Conservation (phyloP, 2,888 invertebrate species). For the Meandrusa payeni region DNA sequence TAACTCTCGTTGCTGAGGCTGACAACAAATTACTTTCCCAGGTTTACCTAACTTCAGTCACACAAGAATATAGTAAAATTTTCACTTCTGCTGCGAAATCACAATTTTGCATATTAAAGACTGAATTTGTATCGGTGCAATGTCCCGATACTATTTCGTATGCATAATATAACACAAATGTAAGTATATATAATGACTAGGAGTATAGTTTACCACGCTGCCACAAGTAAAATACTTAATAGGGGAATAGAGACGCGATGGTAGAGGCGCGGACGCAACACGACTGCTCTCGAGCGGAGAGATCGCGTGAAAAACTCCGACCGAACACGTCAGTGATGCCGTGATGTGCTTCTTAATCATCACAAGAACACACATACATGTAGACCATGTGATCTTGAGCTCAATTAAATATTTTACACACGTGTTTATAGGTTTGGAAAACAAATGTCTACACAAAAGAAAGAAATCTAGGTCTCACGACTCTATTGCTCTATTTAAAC, state of each 20-base stretch:
- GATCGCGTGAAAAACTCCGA: constrained; percentile 75
- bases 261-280: constrained; percentile 55
- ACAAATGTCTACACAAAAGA: too few relatives aligned
- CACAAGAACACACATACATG: constrained; percentile 17
- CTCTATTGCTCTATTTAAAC: too few relatives aligned
- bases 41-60: too few relatives aligned
- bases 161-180: too few relatives aligned
- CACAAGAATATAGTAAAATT: not conserved
- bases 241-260: constrained; percentile 42
- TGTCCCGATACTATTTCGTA: too few relatives aligned
- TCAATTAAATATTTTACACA: constrained; percentile 6
- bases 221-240: constrained; percentile 13
- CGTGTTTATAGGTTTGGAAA: too few relatives aligned
- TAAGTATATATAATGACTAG: too few relatives aligned
- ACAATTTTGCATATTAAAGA: constrained; percentile 8
- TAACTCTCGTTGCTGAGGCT: too few relatives aligned
- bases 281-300: constrained; percentile 74
- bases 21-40: too few relatives aligned
- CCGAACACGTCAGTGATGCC: constrained; percentile 61
- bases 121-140: too few relatives aligned
- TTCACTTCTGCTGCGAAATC: constrained; percentile 4
- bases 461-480: too few relatives aligned
- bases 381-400: constrained; percentile 1
- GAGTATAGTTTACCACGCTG: too few relatives aligned
- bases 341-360: constrained; percentile 24